Evolutionary conservation across 2,113 vertebrate genomes (phyloP).

Genomic region (Microtus ochrogaster): DNA sequence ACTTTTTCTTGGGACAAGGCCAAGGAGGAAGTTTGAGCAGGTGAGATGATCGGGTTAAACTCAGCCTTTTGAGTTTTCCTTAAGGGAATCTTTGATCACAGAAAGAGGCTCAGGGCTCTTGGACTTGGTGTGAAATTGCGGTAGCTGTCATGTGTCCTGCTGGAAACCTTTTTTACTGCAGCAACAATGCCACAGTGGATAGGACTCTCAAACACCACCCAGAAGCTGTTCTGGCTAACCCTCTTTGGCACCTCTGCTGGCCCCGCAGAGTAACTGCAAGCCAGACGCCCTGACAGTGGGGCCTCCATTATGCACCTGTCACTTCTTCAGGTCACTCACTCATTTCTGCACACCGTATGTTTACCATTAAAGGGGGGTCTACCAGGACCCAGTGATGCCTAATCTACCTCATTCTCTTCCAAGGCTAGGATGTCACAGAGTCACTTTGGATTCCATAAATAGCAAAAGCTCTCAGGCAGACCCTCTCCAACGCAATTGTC

Average conservation of each 20-base stretch:
- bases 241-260: background rate
- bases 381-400: background rate
- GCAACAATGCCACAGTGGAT: accelerated
- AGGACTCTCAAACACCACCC: too few species aligned
- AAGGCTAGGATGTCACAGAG: background rate
- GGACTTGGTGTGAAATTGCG: background rate
- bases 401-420: background rate
- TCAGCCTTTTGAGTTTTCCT: background rate
- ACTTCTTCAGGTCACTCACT: background rate
- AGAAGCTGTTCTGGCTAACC: background rate
- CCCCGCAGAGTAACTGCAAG: too few species aligned
- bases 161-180: background rate
- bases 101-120: background rate
- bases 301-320: accelerated
- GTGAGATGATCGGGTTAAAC: background rate
- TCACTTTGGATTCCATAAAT: background rate
- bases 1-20: conserved; percentile 44
- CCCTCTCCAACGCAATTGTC: background rate
- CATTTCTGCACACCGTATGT: background rate
- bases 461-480: background rate
- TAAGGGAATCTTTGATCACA: background rate
- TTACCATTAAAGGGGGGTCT: background rate
- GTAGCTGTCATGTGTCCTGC: background rate
- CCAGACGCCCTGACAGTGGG: background rate
- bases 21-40: background rate